Conservation (phyloP, 1,140 invertebrate species). For the Meteorus sp. region DNA sequence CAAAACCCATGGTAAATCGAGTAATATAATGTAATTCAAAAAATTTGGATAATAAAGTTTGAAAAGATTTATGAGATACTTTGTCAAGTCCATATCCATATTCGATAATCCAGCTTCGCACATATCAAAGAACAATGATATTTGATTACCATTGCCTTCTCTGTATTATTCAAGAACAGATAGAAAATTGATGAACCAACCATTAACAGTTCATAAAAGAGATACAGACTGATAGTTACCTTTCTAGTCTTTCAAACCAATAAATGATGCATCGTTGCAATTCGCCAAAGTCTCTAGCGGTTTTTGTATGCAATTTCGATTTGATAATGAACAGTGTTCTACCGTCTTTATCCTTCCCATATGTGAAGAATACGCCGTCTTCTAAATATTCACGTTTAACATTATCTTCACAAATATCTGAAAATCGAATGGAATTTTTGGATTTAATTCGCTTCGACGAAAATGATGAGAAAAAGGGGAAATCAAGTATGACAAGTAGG, state of each 20-base stretch:
- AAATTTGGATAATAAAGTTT: slow-evolving; percentile 90
- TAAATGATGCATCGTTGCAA: slow-evolving; percentile 83
- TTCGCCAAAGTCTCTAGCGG: slow-evolving; percentile 71
- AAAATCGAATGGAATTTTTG: slow-evolving; percentile 24
- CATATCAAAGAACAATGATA: slow-evolving; percentile 91
- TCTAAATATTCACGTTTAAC: slow-evolving; percentile 73
- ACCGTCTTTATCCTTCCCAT: slow-evolving; percentile 80
- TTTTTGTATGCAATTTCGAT: slow-evolving; percentile 77
- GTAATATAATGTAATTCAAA: slow-evolving; percentile 89
- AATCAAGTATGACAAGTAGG: no score
- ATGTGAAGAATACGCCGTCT: slow-evolving; percentile 75
- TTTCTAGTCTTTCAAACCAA: slow-evolving; percentile 84
- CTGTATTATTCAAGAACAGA: slow-evolving; percentile 44
- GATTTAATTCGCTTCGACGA: background rate
- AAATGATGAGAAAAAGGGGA: slow-evolving; percentile 9
- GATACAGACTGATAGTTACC: slow-evolving; percentile 51
- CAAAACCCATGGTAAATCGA: slow-evolving; percentile 93
- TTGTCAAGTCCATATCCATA: slow-evolving; percentile 85
- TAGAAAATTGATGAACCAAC: background rate
- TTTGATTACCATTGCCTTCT: slow-evolving; percentile 73
- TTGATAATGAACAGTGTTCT: slow-evolving; percentile 75
- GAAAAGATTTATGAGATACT: slow-evolving; percentile 84
- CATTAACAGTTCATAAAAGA: slow-evolving; percentile 2
- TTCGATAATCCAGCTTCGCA: slow-evolving; percentile 80
- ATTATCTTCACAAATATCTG: slow-evolving; percentile 70